These are phyloP conservation scores for Oostethus manadensis DNA, from an alignment of 2,113 vertebrate genomes.

Conservation along the genomic window DNA sequence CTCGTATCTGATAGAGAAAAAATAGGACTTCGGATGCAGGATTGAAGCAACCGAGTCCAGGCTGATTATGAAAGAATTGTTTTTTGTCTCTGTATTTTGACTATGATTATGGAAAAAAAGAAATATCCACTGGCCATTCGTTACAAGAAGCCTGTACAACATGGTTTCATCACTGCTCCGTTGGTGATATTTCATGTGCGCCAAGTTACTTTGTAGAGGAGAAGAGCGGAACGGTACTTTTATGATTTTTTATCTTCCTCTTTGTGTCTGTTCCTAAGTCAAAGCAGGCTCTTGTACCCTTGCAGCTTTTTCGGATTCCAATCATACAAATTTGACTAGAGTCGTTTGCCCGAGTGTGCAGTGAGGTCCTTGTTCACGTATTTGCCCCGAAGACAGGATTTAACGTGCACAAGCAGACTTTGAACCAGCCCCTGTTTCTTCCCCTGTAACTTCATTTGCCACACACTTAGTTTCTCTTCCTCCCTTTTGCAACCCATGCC, in stretches of 20 bases:
- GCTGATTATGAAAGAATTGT: constrained; percentile 23
- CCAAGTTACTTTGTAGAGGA: constrained; percentile 47
- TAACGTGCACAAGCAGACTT: constrained; percentile 48
- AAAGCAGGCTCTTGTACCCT: constrained; percentile 50
- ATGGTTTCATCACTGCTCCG: constrained; percentile 30
- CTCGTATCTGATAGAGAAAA: constrained; percentile 22
- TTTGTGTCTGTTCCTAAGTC: constrained; percentile 44
- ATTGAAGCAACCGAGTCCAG: constrained; percentile 15
- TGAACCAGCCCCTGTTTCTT: constrained; percentile 43
- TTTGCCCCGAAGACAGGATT: constrained; percentile 53
- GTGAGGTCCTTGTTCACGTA: constrained; percentile 52
- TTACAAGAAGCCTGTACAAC: constrained; percentile 33
- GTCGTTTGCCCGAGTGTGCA: constrained; percentile 50
- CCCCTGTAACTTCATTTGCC: constrained; percentile 51
- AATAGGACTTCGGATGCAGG: constrained; percentile 25
- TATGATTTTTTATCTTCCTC: constrained; percentile 50
- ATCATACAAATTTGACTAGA: constrained; percentile 71
- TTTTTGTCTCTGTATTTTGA: too few species aligned
- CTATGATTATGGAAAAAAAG: too few species aligned
- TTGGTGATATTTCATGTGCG: constrained; percentile 56
- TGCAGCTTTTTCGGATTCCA: constrained; percentile 44
- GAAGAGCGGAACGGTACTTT: constrained; percentile 18
- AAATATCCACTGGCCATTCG: constrained; percentile 22
- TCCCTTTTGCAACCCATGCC: constrained; percentile 8
- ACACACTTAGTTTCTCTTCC: constrained; percentile 18